These are phyloP conservation scores for Pachyseris speciosa DNA, from an alignment of 64 coral and sea anemone species.

Conservation along the genomic window DNA sequence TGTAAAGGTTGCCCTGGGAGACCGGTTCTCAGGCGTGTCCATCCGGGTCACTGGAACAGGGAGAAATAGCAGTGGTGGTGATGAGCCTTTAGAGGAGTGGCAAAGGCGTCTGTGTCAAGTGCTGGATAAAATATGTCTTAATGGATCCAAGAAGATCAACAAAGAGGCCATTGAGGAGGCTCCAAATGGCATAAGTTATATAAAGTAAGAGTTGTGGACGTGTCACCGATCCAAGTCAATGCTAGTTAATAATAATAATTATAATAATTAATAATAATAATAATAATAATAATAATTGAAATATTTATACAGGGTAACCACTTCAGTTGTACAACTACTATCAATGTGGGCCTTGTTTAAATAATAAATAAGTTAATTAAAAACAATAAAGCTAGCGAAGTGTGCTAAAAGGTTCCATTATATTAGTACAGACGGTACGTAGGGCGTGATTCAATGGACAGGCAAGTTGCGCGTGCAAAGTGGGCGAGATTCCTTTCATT, in stretches of 20 bases:
- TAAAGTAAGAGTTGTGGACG: background rate
- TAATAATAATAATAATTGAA: too few relatives aligned
- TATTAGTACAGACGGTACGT: background rate
- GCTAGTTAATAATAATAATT: background rate
- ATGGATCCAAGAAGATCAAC: background rate
- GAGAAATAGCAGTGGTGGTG: background rate
- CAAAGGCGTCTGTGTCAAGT: conserved; percentile 65
- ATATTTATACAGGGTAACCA: too few relatives aligned
- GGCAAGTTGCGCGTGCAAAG: too few relatives aligned
- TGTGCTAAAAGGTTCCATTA: background rate
- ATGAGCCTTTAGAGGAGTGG: conserved; percentile 6
- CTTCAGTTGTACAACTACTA: too few relatives aligned
- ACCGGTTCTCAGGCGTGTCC: background rate
- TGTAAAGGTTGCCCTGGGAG: conserved; percentile 32
- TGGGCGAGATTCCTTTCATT: background rate
- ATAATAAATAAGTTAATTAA: too few relatives aligned
- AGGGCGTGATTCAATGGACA: background rate
- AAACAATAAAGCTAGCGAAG: background rate
- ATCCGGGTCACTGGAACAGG: conserved; percentile 1
- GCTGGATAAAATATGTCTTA: conserved; percentile 33
- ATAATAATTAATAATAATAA: too few relatives aligned
- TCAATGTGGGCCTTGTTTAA: too few relatives aligned
- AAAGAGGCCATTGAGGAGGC: conserved; percentile 24
- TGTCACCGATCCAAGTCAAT: background rate
- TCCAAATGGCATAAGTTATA: conserved; percentile 43